Percentiles rank a stretch among this genome's conserved stretches.
phyloP scores from a whole-genome alignment of 1,140 invertebrate species.

The Dolichoris vasculosae region DNA sequence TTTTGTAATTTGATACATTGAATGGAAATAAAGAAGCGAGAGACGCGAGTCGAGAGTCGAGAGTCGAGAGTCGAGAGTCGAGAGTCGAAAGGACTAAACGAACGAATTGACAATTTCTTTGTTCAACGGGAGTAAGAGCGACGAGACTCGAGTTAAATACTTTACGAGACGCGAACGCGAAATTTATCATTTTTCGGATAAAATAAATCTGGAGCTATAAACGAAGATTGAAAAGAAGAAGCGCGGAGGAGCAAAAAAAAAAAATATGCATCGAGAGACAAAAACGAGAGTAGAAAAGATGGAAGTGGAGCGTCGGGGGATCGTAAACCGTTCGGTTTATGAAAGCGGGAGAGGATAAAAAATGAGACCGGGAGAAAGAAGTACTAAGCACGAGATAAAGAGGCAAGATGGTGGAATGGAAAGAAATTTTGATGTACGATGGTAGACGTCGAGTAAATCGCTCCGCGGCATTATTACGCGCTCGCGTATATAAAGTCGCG shows the following conservation, averaged over 20 bases:
- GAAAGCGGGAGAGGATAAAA: constrained; percentile 36
- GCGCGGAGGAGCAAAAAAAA: too few relatives aligned
- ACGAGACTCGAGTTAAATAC: neutral
- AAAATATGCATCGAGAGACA: neutral
- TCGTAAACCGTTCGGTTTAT: constrained; percentile 46
- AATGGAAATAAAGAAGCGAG: neutral
- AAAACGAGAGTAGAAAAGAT: neutral
- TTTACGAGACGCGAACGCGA: neutral
- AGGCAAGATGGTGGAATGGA: constrained; percentile 27
- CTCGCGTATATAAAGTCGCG: constrained; percentile 21
- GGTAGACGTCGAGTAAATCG: constrained; percentile 39
- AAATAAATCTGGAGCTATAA: neutral
- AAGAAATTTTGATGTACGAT: constrained; percentile 50
- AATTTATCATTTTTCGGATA: constrained; percentile 30
- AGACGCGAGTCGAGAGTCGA: neutral
- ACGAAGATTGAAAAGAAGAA: constrained; percentile 16
- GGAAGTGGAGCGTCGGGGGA: neutral
- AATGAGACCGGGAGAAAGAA: constrained; percentile 33
- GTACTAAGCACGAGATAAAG: constrained; percentile 42
- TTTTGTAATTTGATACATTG: neutral
- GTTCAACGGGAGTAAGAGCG: neutral
- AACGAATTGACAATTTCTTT: neutral
- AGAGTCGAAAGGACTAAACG: neutral
- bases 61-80: neutral
- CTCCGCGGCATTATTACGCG: constrained; percentile 43